Base-by-base conservation (phyloP, 1,140 invertebrate genomes). In the Caenorhabditis briggsae region DNA sequence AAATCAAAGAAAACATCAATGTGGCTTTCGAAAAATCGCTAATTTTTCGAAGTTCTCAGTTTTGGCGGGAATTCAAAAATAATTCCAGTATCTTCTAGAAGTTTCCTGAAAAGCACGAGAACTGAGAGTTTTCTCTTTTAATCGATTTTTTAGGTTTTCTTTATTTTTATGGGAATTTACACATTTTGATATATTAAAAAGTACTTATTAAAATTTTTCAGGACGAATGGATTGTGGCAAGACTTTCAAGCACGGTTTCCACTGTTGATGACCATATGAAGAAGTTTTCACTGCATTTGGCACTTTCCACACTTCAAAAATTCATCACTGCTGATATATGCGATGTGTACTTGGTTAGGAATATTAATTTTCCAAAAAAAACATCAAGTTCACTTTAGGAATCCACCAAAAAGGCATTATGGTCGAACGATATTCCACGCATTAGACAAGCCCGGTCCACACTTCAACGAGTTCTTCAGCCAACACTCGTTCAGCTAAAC, bases 191-290 rank as follows among this genome's bases (percentile, higher is more conserved):
- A 33, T 33, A 33, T 33, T 33, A 33, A 33, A 33, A 33, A 33
- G 33, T 33, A 33, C 33, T 33, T 2, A 33, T 33, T 33, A 2
- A 2, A 33, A 3, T 82, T 59, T 87, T 85, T 83, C 56, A 89
- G 88, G 97, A 99, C 93, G 92, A 95, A 25, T 99, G 97, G 97
- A 97, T 99, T 93, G 91, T 98, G 8, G 97, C 96, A 83, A 94
- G 95, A 50, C 92, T 98, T 12, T 94, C 95, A 43, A 92, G 94
- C 12, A 96, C 97, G 12, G 95, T 96, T 14, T 93, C 94, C 85
- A 92, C 33, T 64, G 88, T 82, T 23, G 89, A 89, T 58, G 56
- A 46, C 18, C 58, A 87, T 8, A 87, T 88, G 74, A 41, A 65
- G 11, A 64, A 83, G 18, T 55, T 59, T n/a, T 20, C 58, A 9